phyloP scores from a whole-genome alignment of 2,888 invertebrate species.

The Mantis religiosa region DNA sequence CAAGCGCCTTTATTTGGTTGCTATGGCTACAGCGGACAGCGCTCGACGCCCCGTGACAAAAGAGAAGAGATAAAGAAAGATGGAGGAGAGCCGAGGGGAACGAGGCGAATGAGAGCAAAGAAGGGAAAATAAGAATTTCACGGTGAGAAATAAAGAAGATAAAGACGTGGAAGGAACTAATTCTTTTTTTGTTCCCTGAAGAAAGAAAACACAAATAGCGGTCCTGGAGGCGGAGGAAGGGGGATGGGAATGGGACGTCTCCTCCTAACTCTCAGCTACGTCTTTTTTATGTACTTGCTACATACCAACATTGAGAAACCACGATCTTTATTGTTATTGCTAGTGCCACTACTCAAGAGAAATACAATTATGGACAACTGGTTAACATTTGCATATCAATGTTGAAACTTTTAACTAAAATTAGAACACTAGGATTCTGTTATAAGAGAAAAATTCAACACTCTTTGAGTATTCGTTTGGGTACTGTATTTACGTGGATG shows the following conservation, averaged over 20 bases:
- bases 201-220: not conserved
- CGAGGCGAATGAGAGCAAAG: not conserved
- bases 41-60: constrained; percentile 33
- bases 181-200: not conserved
- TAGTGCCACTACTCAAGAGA: not conserved
- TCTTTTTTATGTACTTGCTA: not conserved
- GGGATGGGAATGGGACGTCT: not conserved
- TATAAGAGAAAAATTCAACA: too few relatives aligned
- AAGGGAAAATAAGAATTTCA: constrained; percentile 7
- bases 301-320: not conserved
- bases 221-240: not conserved
- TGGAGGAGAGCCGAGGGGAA: not conserved
- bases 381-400: too few relatives aligned
- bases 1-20: constrained; percentile 33
- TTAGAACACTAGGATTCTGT: too few relatives aligned
- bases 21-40: constrained; percentile 32
- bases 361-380: not conserved
- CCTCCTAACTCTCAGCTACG: not conserved
- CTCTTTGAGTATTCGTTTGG: too few relatives aligned
- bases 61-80: constrained; percentile 28
- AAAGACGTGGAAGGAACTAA: not conserved
- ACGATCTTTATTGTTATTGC: not conserved
- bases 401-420: too few relatives aligned
- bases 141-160: not conserved
- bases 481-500: too few relatives aligned